Evolutionary conservation across 2,888 invertebrate genomes (phyloP).

Genomic region (Dione vanillae): DNA sequence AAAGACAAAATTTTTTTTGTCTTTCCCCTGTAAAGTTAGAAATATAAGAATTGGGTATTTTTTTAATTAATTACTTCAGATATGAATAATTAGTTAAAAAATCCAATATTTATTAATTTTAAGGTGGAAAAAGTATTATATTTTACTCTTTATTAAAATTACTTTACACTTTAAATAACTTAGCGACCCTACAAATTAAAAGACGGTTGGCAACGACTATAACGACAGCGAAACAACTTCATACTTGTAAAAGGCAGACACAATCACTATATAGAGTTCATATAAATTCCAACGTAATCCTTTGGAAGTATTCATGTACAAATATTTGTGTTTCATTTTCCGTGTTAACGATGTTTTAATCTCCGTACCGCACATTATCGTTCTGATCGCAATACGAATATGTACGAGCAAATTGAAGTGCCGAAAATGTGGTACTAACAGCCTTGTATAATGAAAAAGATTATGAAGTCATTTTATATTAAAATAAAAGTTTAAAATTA

Average conservation of each 20-base stretch:
- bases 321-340: constrained; percentile 26
- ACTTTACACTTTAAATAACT: not conserved
- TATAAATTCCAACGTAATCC: constrained; percentile 23
- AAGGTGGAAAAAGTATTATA: no score
- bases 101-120: not conserved
- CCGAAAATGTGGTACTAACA: constrained; percentile 6
- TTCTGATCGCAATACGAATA: constrained; percentile 23
- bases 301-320: constrained; percentile 24
- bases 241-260: constrained; percentile 3
- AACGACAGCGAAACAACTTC: not conserved
- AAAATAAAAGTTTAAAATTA: not conserved
- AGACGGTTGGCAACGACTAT: constrained; percentile 1
- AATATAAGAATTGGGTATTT: no score
- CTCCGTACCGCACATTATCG: constrained; percentile 22
- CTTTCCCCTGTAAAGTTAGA: no score
- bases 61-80: no score
- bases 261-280: constrained; percentile 11
- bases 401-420: constrained; percentile 24
- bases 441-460: not conserved
- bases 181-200: not conserved
- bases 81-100: not conserved
- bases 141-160: not conserved
- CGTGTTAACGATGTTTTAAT: constrained; percentile 28
- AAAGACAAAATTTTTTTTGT: no score
- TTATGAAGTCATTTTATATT: not conserved